Evolutionary conservation across 1,140 invertebrate genomes (phyloP).

Genomic region (Dendroctonus valens): DNA sequence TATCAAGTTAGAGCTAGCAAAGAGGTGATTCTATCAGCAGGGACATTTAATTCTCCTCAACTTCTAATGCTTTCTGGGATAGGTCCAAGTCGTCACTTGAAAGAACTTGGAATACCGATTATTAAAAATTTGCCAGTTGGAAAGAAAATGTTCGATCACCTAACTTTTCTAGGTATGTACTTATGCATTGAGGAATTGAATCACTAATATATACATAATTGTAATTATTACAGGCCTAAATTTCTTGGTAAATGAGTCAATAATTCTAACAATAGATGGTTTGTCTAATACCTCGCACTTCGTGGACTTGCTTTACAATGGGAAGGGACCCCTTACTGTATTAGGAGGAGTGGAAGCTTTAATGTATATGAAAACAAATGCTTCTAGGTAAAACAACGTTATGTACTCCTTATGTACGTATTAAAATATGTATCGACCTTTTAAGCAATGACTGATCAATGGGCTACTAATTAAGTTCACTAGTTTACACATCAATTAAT

Average conservation of each 20-base stretch:
- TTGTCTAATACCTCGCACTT: constrained; percentile 15
- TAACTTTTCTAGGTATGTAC: constrained; percentile 50
- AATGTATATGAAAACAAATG: constrained; percentile 54
- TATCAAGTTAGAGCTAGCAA: constrained; percentile 70
- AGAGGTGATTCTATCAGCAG: constrained; percentile 85
- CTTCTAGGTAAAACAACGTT: constrained; percentile 27
- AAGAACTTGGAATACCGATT: constrained; percentile 51
- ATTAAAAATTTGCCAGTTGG: constrained; percentile 56
- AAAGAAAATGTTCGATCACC: constrained; percentile 58
- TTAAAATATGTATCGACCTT: no score
- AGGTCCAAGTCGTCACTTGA: constrained; percentile 63
- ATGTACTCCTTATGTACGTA: no score
- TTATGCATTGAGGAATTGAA: no score
- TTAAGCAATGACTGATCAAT: no score
- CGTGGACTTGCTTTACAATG: constrained; percentile 37
- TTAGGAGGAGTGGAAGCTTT: constrained; percentile 56
- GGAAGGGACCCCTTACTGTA: constrained; percentile 43
- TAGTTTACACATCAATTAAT: no score
- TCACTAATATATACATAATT: background rate
- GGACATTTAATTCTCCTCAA: constrained; percentile 79
- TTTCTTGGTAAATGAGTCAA: constrained; percentile 39
- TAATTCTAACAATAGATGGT: constrained; percentile 28
- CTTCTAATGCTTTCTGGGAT: constrained; percentile 79
- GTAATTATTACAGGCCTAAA: constrained; percentile 43
- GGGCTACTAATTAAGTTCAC: no score